Evolutionary conservation across 2,888 invertebrate genomes (phyloP).

Genomic region (Argyresthia goedartella): DNA sequence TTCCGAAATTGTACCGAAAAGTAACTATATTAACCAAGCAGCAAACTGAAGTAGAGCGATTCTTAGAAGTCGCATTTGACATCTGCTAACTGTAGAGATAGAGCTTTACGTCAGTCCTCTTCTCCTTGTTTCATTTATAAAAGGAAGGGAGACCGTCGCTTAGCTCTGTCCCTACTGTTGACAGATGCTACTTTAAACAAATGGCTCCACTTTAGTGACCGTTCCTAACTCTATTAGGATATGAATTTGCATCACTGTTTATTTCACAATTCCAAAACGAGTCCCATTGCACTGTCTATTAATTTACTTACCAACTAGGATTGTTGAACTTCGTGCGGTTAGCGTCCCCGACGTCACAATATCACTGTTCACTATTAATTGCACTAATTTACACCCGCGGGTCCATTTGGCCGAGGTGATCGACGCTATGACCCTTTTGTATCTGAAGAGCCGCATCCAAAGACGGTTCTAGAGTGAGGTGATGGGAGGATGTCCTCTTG

Average conservation of each 20-base stretch:
- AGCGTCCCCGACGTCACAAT: background rate
- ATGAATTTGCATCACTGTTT: constrained; percentile 4
- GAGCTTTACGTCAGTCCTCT: too few relatives aligned
- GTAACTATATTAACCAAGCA: too few relatives aligned
- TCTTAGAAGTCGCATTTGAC: too few relatives aligned
- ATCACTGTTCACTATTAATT: constrained; percentile 13
- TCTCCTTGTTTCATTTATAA: too few relatives aligned
- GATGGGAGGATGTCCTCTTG: constrained; percentile 62
- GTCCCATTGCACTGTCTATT: background rate
- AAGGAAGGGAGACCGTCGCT: too few relatives aligned
- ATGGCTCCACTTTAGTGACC: too few relatives aligned
- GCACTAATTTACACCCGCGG: constrained; percentile 31
- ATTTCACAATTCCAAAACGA: background rate
- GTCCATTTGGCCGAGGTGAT: constrained; percentile 38
- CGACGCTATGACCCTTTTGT: constrained; percentile 56
- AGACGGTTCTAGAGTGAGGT: constrained; percentile 54
- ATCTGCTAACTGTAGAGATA: too few relatives aligned
- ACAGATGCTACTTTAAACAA: too few relatives aligned
- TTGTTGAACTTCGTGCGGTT: background rate
- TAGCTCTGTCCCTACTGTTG: too few relatives aligned
- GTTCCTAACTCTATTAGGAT: constrained; percentile 2
- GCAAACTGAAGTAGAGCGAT: too few relatives aligned
- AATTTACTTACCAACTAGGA: background rate
- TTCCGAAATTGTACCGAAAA: too few relatives aligned
- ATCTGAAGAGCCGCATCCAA: constrained; percentile 37